Percentiles rank a stretch among this genome's conserved stretches.
Conservation (phyloP, 2,888 invertebrate species). For the Apotomis capreana region DNA sequence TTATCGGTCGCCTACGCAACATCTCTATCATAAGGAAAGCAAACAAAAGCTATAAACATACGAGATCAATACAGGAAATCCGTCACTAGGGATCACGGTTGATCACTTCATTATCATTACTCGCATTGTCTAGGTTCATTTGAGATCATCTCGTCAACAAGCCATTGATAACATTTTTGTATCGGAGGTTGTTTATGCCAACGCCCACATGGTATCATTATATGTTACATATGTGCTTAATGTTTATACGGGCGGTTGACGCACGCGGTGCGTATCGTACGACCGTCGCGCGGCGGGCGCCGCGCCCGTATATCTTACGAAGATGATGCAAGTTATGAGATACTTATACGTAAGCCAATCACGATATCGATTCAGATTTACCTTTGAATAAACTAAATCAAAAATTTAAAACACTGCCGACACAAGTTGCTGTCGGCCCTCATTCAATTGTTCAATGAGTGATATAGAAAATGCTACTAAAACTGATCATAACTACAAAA, state of each 20-base stretch:
- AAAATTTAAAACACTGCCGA: neutral
- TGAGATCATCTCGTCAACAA: conserved; percentile 37
- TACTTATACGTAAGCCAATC: neutral
- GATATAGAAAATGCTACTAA: too few relatives aligned
- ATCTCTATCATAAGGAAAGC: too few relatives aligned
- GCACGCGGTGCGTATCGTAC: conserved; percentile 39
- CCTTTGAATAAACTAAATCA: neutral
- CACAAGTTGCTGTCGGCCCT: too few relatives aligned
- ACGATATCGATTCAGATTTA: neutral
- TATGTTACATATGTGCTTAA: conserved; percentile 22
- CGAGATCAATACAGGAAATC: conserved; percentile 11
- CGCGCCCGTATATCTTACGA: conserved; percentile 10
- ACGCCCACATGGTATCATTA: conserved; percentile 22
- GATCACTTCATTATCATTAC: conserved; percentile 12
- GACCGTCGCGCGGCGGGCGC: conserved; percentile 17
- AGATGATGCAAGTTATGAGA: conserved; percentile 25
- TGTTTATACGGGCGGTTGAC: conserved; percentile 38
- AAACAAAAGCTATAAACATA: neutral
- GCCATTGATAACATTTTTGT: conserved; percentile 35
- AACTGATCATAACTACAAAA: too few relatives aligned
- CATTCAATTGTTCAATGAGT: too few relatives aligned
- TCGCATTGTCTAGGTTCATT: conserved; percentile 21
- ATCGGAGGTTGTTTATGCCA: conserved; percentile 21
- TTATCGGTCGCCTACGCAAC: too few relatives aligned
- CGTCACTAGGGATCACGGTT: conserved; percentile 19